Evolutionary conservation across 2,113 vertebrate genomes (phyloP).

Genomic region (Canis aureus): DNA sequence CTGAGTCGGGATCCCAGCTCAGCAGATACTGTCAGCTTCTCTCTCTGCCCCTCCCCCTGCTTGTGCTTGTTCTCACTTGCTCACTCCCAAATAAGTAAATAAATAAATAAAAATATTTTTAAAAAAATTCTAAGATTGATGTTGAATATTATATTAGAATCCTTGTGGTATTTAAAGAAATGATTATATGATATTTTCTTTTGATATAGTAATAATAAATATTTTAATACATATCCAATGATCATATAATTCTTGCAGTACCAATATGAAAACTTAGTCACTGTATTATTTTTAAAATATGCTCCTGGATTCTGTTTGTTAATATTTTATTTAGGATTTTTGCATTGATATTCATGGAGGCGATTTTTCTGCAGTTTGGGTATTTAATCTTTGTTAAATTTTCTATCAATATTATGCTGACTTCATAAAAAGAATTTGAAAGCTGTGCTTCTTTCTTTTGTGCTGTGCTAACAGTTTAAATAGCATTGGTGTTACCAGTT

Average conservation of each 20-base stretch:
- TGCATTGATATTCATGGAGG: not conserved
- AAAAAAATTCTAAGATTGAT: not conserved
- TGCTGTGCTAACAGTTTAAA: not conserved
- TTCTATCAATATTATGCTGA: not conserved
- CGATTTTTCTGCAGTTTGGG: not conserved
- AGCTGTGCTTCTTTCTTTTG: not conserved
- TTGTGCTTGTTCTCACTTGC: not conserved
- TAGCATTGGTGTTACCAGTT: not conserved
- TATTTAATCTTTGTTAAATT: not conserved
- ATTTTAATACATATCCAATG: not conserved
- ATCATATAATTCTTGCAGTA: not conserved
- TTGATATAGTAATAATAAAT: not conserved
- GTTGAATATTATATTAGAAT: not conserved
- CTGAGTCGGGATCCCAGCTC: not conserved
- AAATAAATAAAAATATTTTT: not conserved
- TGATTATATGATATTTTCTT: not conserved
- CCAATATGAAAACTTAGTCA: not conserved
- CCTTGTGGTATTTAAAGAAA: not conserved
- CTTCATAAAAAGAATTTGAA: not conserved
- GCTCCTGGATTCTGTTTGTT: not conserved
- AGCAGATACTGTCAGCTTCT: not conserved
- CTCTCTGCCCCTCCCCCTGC: not conserved
- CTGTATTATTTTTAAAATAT: not conserved
- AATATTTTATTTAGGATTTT: slow-evolving; percentile 8
- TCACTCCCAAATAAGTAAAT: not conserved